These are phyloP conservation scores for Columba guinea DNA, from an alignment of 2,797 vertebrate species.

Conservation along the genomic window DNA sequence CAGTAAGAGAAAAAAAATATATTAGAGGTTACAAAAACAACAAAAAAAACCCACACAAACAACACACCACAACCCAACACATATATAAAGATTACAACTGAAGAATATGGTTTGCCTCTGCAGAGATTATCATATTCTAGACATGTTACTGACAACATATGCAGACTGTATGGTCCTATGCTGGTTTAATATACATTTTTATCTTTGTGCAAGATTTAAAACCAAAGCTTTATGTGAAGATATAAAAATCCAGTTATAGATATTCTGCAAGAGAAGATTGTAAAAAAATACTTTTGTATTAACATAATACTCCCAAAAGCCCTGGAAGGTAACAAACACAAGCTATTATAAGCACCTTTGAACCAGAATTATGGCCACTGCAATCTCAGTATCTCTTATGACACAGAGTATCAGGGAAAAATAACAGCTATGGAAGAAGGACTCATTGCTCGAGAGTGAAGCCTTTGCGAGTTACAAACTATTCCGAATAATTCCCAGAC, in stretches of 20 bases:
- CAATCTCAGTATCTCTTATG: not conserved
- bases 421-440: not conserved
- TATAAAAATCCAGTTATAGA: not conserved
- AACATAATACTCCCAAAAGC: not conserved
- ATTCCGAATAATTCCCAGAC: slow-evolving; percentile 19
- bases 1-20: not conserved
- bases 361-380: not conserved
- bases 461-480: not conserved
- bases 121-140: not conserved
- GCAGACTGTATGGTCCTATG: not conserved
- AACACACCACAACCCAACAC: too few relatives aligned
- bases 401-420: not conserved
- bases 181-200: not conserved
- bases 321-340: not conserved
- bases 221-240: not conserved
- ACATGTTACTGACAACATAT: not conserved
- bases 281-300: not conserved
- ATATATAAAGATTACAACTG: not conserved
- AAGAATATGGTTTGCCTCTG: not conserved
- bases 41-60: too few relatives aligned
- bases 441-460: not conserved
- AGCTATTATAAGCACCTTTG: not conserved
- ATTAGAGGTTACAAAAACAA: not conserved
- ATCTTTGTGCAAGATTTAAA: not conserved
- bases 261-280: not conserved